Conservation (phyloP, 2,888 invertebrate species). For the Sturmia bella region DNA sequence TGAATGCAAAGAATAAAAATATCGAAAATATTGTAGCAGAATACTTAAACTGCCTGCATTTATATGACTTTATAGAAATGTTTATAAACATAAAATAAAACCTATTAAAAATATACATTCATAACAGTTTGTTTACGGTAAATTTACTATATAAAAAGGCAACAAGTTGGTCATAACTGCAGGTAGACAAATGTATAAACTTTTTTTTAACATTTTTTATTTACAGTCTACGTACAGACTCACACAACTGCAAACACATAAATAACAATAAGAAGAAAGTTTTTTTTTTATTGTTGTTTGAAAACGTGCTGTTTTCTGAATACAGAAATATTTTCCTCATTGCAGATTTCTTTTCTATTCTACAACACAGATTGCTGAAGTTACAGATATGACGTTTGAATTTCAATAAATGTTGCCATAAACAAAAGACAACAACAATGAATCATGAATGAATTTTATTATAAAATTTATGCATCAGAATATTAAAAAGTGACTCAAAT, state of each 20-base stretch:
- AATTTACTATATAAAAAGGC: slow-evolving; percentile 52
- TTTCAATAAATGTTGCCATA: slow-evolving; percentile 40
- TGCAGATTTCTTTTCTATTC: slow-evolving; percentile 3
- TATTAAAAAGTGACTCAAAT: slow-evolving; percentile 40
- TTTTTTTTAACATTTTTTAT: not conserved
- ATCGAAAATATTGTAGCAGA: slow-evolving; percentile 6
- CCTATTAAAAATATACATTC: slow-evolving; percentile 12
- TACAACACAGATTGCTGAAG: not conserved
- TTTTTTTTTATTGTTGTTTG: slow-evolving; percentile 15
- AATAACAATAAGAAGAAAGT: slow-evolving; percentile 59
- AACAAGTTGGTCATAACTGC: slow-evolving; percentile 58
- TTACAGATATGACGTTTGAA: slow-evolving; percentile 52
- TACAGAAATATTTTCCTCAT: not conserved
- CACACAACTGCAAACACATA: not conserved
- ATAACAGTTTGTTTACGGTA: slow-evolving; percentile 64
- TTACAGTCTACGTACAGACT: not conserved
- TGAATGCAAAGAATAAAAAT: slow-evolving; percentile 8
- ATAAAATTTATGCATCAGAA: slow-evolving; percentile 21
- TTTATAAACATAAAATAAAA: not conserved
- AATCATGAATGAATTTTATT: slow-evolving; percentile 63
- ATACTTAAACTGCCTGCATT: not conserved
- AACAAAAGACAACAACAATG: slow-evolving; percentile 39
- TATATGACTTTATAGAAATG: too few species aligned
- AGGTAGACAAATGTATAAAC: slow-evolving; percentile 28
- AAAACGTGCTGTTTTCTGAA: slow-evolving; percentile 62